Conservation (phyloP, 2,888 invertebrate genomes). For the Danaus chrysippus region DNA sequence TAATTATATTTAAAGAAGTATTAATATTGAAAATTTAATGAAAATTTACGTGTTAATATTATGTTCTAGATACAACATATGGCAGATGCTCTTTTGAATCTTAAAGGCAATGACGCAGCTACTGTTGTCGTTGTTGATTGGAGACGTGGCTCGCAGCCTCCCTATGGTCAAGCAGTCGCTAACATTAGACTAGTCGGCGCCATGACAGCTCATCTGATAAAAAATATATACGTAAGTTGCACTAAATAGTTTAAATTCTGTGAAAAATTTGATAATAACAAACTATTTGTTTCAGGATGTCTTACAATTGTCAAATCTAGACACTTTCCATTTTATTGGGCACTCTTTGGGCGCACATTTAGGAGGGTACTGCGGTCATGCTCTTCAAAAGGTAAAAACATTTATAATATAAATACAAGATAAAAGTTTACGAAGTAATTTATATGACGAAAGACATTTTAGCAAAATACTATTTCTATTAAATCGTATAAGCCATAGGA, state of each 20-base stretch:
- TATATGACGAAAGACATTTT: too few species aligned
- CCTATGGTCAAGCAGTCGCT: conserved; percentile 95
- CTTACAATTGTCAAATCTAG: conserved; percentile 75
- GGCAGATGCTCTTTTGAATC: conserved; percentile 83
- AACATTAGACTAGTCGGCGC: conserved; percentile 92
- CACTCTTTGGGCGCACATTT: conserved; percentile 93
- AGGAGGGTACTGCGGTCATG: conserved; percentile 89
- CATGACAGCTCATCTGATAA: conserved; percentile 87
- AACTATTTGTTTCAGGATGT: conserved; percentile 63
- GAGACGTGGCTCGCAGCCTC: conserved; percentile 91
- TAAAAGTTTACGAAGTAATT: too few species aligned
- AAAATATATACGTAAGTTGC: conserved; percentile 72
- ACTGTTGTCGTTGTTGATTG: conserved; percentile 91
- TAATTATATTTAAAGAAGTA: conserved; percentile 50
- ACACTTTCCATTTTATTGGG: conserved; percentile 89
- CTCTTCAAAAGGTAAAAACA: conserved; percentile 79
- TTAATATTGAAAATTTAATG: neutral
- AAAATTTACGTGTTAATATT: conserved; percentile 1
- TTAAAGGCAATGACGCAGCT: conserved; percentile 81
- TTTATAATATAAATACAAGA: too few species aligned
- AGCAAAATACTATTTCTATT: too few species aligned
- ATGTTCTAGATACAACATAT: conserved; percentile 81
- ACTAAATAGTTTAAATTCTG: neutral
- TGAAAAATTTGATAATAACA: neutral
- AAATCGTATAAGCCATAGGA: too few species aligned